Evolutionary conservation across 2,888 invertebrate species (phyloP).

Genomic region (Eremobia ochroleuca): DNA sequence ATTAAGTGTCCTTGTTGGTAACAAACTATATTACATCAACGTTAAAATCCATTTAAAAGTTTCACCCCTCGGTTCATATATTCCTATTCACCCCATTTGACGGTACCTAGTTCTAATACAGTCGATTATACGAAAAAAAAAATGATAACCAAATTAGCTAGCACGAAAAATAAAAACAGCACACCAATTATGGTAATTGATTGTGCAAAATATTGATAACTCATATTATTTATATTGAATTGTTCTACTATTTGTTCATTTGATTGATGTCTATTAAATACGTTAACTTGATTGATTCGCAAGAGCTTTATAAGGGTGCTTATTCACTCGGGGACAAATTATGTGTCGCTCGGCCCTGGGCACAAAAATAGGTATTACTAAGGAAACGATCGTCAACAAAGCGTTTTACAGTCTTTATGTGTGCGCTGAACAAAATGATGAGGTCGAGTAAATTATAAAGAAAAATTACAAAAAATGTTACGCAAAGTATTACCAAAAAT

Average conservation of each 20-base stretch:
- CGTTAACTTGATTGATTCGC: constrained; percentile 40
- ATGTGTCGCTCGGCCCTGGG: not conserved
- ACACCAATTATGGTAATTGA: not conserved
- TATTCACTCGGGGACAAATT: constrained; percentile 14
- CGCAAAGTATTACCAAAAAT: not conserved
- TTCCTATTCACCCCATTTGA: too few species aligned
- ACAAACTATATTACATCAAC: too few species aligned
- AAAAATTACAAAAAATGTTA: not conserved
- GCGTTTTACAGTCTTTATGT: not conserved
- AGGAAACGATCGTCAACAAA: constrained; percentile 15
- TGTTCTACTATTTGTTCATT: constrained; percentile 19
- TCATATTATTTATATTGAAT: not conserved
- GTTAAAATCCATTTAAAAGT: too few species aligned
- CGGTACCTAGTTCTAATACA: not conserved
- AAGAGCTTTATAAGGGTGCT: not conserved
- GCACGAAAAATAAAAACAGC: not conserved
- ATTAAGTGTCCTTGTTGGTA: too few species aligned
- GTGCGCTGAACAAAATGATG: constrained; percentile 1
- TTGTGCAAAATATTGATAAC: not conserved
- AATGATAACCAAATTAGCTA: not conserved
- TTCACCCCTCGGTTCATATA: too few species aligned
- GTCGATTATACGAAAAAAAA: not conserved
- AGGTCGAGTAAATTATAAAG: constrained; percentile 1
- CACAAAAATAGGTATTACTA: not conserved
- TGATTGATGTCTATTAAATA: constrained; percentile 50